These are phyloP conservation scores for Oxystoma pomonae DNA, from an alignment of 2,888 invertebrate species.

Conservation along the genomic window DNA sequence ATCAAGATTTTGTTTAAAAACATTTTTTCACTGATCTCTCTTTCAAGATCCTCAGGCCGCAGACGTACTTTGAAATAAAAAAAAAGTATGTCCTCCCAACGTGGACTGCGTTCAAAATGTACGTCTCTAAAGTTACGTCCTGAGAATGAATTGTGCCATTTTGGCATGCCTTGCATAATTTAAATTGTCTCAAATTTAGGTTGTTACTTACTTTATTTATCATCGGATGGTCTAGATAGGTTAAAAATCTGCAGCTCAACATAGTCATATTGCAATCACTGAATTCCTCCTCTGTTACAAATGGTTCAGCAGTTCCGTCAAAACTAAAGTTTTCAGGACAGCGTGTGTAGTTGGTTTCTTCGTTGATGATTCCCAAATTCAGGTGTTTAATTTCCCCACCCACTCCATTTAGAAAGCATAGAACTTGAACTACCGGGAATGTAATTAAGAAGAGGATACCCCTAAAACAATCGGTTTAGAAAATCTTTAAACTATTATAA, in stretches of 20 bases:
- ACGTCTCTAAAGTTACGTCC: too few relatives aligned
- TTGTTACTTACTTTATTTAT: slow-evolving; percentile 38
- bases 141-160: too few relatives aligned
- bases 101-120: too few relatives aligned
- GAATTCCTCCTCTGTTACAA: slow-evolving; percentile 15
- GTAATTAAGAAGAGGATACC: slow-evolving; percentile 76
- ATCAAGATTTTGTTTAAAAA: too few relatives aligned
- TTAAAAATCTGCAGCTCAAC: slow-evolving; percentile 60
- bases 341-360: slow-evolving; percentile 54
- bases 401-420: slow-evolving; percentile 75
- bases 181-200: neutral
- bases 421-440: slow-evolving; percentile 77
- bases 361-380: slow-evolving; percentile 72
- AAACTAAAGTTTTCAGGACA: slow-evolving; percentile 36
- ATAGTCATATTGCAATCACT: slow-evolving; percentile 51
- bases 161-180: too few relatives aligned
- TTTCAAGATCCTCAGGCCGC: too few relatives aligned
- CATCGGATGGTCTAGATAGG: slow-evolving; percentile 55
- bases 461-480: too few relatives aligned
- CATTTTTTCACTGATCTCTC: too few relatives aligned
- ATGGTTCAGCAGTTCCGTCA: slow-evolving; percentile 26
- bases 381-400: slow-evolving; percentile 72
- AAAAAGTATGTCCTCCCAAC: too few relatives aligned
- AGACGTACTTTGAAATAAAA: too few relatives aligned
- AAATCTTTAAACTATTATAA: too few relatives aligned